phyloP scores from a whole-genome alignment of 2,888 invertebrate species.

The Brachypterus glaber region DNA sequence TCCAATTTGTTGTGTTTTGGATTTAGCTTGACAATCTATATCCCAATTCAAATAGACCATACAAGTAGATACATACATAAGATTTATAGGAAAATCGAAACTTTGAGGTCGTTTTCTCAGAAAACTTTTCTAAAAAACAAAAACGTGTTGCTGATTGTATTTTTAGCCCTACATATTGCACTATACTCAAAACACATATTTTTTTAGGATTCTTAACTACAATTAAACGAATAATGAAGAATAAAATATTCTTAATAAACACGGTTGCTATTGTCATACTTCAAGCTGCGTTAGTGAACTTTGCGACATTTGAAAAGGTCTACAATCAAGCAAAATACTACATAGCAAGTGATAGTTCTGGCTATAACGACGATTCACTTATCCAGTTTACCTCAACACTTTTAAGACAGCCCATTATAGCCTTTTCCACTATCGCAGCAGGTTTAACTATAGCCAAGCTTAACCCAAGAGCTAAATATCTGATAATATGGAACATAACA shows the following conservation, averaged over 20 bases:
- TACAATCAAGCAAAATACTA: conserved; percentile 52
- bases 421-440: conserved; percentile 43
- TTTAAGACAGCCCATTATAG: conserved; percentile 49
- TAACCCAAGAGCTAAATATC: conserved; percentile 42
- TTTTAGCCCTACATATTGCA: no score
- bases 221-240: conserved; percentile 44
- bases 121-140: no score
- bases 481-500: conserved; percentile 45
- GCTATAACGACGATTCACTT: conserved; percentile 47
- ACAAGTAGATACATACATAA: no score
- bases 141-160: no score
- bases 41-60: no score
- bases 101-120: no score
- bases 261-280: conserved; percentile 44
- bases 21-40: no score
- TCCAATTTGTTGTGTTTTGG: no score
- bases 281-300: conserved; percentile 47
- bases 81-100: no score
- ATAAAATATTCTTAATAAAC: conserved; percentile 47
- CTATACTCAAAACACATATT: no score
- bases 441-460: conserved; percentile 47
- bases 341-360: conserved; percentile 43
- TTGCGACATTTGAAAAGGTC: conserved; percentile 44
- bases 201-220: conserved; percentile 41
- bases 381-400: conserved; percentile 45